A percentile compares a stretch with the other conserved stretches of the same genome.
Evolutionary conservation across 2,113 vertebrate genomes (phyloP).

Genomic region (Psammodynastes pulverulentus): DNA sequence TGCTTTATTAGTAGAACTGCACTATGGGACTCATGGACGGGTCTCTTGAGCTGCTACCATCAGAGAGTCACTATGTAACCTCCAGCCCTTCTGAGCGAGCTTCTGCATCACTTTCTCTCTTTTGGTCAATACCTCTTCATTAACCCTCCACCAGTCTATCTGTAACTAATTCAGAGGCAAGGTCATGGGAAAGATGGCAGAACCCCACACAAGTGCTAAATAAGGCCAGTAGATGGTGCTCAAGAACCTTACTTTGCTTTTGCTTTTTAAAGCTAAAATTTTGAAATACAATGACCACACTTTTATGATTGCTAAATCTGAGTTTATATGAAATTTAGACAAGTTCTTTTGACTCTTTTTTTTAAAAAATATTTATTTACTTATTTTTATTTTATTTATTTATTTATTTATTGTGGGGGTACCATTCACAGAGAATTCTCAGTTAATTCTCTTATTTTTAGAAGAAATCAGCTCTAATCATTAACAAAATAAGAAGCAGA

Average conservation of each 20-base stretch:
- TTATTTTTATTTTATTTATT: background rate
- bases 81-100: background rate
- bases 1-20: background rate
- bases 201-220: background rate
- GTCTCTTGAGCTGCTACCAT: background rate
- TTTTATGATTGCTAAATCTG: background rate
- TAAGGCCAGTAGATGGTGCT: background rate
- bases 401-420: background rate
- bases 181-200: background rate
- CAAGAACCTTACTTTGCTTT: background rate
- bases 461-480: background rate
- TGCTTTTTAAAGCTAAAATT: background rate
- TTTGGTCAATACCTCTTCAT: background rate
- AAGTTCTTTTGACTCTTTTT: background rate
- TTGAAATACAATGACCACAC: background rate
- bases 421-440: background rate
- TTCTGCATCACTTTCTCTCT: background rate
- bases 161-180: constrained; percentile 30
- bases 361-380: background rate
- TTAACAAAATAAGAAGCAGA: background rate
- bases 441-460: background rate
- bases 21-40: background rate
- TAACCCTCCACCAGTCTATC: background rate
- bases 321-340: background rate
- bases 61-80: background rate